A percentile compares a stretch with the other conserved stretches of the same genome.
Conservation (phyloP, 1,140 invertebrate genomes). For the Solenopsis fugax region DNA sequence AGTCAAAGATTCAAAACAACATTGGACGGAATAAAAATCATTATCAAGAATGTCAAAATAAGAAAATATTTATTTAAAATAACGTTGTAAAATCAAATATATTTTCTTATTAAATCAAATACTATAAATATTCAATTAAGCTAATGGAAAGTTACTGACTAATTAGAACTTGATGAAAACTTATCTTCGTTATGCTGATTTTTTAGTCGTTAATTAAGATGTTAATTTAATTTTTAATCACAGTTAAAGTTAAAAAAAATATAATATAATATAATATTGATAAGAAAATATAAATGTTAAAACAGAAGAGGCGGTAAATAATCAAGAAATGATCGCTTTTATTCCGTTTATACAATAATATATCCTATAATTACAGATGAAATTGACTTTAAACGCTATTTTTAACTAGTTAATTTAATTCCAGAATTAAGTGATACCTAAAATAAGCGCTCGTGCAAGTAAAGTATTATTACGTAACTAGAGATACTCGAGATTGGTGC, state of each 20-base stretch:
- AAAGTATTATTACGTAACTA: background rate
- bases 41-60: background rate
- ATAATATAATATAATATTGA: background rate
- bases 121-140: background rate
- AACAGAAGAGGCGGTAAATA: background rate
- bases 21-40: background rate
- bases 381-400: slow-evolving; percentile 17
- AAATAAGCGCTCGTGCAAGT: slow-evolving; percentile 7
- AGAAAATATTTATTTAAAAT: slow-evolving; percentile 10
- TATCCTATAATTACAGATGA: background rate
- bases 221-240: background rate
- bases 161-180: slow-evolving; percentile 3
- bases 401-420: background rate
- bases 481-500: background rate
- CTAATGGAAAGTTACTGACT: background rate
- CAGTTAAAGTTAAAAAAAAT: background rate
- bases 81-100: background rate
- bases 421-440: background rate
- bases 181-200: background rate
- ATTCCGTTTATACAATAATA: background rate
- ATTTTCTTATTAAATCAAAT: background rate
- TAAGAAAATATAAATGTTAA: background rate
- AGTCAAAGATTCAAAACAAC: background rate
- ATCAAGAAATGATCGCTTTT: background rate
- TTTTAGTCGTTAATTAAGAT: background rate